Conservation (phyloP, 2,888 invertebrate genomes). For the Nebria brevicollis region DNA sequence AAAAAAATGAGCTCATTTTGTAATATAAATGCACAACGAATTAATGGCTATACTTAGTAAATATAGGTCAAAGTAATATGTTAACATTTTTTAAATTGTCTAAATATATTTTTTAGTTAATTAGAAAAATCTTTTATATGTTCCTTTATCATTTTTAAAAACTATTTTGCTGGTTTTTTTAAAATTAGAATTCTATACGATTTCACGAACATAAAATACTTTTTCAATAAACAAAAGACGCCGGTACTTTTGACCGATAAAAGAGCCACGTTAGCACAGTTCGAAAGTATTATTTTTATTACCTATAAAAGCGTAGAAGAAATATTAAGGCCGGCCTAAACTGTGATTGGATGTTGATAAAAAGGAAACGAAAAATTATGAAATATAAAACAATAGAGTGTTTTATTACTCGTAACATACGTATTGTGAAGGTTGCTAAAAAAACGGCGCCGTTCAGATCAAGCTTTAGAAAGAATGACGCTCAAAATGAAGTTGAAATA, state of each 20-base stretch:
- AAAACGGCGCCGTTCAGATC: not conserved
- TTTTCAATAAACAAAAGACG: not conserved
- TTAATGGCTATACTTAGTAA: not conserved
- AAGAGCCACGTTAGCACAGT: not conserved
- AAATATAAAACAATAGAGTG: not conserved
- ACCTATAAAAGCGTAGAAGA: constrained; percentile 31
- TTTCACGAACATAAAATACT: not conserved
- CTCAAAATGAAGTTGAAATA: not conserved
- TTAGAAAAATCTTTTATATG: too few species aligned
- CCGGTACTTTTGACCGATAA: not conserved
- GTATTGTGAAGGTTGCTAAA: not conserved
- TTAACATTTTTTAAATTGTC: not conserved
- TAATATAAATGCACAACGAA: constrained; percentile 24
- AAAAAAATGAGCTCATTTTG: constrained; percentile 25
- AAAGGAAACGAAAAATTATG: not conserved
- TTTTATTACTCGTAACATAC: not conserved
- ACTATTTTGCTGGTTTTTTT: not conserved
- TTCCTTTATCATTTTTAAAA: too few species aligned
- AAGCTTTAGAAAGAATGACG: not conserved
- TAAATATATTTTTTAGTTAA: too few species aligned
- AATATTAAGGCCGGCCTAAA: constrained; percentile 32
- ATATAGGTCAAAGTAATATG: not conserved
- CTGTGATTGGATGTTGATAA: constrained; percentile 35
- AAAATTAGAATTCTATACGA: not conserved
- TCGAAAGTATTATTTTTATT: constrained; percentile 38